phyloP scores from a whole-genome alignment of 2,113 vertebrate species.

The Ramphastos sulfuratus region DNA sequence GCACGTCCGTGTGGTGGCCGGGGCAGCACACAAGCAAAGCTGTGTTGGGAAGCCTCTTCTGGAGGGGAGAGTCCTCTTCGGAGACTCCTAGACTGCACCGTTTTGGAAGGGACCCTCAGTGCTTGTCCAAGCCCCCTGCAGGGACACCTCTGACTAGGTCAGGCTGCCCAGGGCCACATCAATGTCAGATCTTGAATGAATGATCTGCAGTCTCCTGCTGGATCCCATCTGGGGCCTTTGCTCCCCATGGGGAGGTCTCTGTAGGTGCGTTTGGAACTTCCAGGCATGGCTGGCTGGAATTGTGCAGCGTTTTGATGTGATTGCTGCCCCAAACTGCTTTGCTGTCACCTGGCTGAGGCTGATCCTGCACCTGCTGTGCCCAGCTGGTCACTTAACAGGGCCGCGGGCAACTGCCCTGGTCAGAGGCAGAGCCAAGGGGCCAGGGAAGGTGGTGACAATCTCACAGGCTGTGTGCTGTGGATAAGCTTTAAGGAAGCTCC shows the following conservation, averaged over 20 bases:
- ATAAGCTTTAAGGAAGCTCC: neutral
- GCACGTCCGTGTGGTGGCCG: fast-evolving
- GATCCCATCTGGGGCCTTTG: neutral
- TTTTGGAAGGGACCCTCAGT: no score
- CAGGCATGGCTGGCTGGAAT: neutral
- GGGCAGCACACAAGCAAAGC: neutral
- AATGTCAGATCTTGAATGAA: no score
- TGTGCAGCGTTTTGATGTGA: neutral
- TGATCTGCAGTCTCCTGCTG: neutral
- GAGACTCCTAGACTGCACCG: no score
- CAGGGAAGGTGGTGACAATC: neutral
- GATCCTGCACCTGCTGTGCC: neutral
- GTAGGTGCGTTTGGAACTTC: neutral
- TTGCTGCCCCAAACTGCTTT: neutral
- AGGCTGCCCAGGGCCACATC: no score
- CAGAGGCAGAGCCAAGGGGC: neutral
- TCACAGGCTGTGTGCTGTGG: neutral
- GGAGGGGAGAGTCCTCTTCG: neutral
- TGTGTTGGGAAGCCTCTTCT: neutral
- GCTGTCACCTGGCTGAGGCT: fast-evolving
- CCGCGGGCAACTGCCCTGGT: neutral
- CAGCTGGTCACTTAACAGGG: neutral
- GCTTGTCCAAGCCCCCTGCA: no score
- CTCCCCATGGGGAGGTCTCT: fast-evolving
- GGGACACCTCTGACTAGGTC: no score